Evolutionary conservation across 92 coral and sea anemone genomes (phyloP).

Genomic region (Porites rus): DNA sequence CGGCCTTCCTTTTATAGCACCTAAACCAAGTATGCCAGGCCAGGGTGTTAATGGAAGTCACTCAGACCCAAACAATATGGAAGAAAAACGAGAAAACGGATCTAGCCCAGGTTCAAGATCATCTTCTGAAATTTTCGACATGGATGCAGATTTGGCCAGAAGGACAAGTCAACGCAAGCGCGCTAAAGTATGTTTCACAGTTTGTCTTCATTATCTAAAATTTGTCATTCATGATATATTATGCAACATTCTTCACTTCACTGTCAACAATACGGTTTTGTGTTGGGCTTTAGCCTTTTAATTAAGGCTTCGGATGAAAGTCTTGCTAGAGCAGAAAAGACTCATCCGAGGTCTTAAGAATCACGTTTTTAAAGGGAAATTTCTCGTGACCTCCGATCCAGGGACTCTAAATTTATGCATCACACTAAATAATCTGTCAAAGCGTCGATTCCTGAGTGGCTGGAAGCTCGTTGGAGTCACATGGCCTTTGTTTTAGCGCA

Average conservation of each 20-base stretch:
- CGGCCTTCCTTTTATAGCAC: constrained; percentile 79
- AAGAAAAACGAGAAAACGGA: constrained; percentile 69
- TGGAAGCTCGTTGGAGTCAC: constrained; percentile 73
- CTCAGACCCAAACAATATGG: constrained; percentile 40
- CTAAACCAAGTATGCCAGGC: constrained; percentile 83
- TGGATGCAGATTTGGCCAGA: constrained; percentile 73
- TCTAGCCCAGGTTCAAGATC: neutral
- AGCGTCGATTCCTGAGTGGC: constrained; percentile 45
- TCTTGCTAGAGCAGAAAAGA: constrained; percentile 27
- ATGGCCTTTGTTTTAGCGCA: constrained; percentile 50
- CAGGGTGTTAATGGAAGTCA: constrained; percentile 75
- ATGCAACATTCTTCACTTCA: constrained; percentile 82
- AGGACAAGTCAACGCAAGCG: constrained; percentile 99
- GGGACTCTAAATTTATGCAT: constrained; percentile 62
- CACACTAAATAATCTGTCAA: constrained; percentile 66
- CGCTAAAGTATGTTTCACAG: constrained; percentile 93
- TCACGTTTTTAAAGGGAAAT: constrained; percentile 14
- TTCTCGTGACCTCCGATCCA: constrained; percentile 54
- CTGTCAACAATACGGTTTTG: constrained; percentile 69
- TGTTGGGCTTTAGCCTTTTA: constrained; percentile 43
- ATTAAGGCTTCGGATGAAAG: constrained; percentile 45
- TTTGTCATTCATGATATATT: constrained; percentile 79
- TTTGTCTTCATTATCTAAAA: constrained; percentile 77
- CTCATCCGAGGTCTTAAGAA: constrained; percentile 34
- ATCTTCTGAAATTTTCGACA: constrained; percentile 46